A percentile compares a stretch with the other conserved stretches of the same genome.
Conservation (phyloP, 2,113 vertebrate genomes). For the Zonotrichia leucophrys region DNA sequence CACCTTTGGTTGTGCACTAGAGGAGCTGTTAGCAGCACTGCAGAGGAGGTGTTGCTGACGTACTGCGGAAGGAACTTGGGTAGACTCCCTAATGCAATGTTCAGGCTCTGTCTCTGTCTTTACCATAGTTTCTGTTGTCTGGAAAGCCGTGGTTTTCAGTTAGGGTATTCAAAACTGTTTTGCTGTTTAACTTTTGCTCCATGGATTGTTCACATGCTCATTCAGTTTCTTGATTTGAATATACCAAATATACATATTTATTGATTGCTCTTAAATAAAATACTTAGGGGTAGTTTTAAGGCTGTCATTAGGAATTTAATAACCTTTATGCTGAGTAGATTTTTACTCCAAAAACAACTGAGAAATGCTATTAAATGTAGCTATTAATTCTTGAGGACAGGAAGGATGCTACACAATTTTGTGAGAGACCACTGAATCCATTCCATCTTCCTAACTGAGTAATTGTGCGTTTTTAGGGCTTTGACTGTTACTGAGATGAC, state of each 20-base stretch:
- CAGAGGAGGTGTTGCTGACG: not conserved
- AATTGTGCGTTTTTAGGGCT: not conserved
- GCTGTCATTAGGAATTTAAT: not conserved
- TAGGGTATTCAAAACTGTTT: not conserved
- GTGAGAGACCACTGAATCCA: not conserved
- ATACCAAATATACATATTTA: not conserved
- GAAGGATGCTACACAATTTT: not conserved
- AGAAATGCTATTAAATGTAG: not conserved
- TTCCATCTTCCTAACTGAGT: not conserved
- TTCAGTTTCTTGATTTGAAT: not conserved
- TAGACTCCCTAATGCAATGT: not conserved
- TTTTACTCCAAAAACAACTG: not conserved
- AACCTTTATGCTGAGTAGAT: not conserved
- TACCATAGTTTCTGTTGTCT: not conserved
- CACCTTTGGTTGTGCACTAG: not conserved
- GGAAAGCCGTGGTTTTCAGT: not conserved
- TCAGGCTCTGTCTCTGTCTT: not conserved
- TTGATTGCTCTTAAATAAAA: not conserved
- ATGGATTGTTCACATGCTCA: not conserved
- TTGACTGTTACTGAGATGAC: not conserved
- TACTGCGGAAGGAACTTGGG: rapidly evolving
- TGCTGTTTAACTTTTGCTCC: not conserved
- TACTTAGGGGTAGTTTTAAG: not conserved
- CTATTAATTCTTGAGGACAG: not conserved
- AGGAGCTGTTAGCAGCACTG: not conserved